Evolutionary conservation across 2,888 invertebrate species (phyloP).

Genomic region (Stenotaenia linearis): DNA sequence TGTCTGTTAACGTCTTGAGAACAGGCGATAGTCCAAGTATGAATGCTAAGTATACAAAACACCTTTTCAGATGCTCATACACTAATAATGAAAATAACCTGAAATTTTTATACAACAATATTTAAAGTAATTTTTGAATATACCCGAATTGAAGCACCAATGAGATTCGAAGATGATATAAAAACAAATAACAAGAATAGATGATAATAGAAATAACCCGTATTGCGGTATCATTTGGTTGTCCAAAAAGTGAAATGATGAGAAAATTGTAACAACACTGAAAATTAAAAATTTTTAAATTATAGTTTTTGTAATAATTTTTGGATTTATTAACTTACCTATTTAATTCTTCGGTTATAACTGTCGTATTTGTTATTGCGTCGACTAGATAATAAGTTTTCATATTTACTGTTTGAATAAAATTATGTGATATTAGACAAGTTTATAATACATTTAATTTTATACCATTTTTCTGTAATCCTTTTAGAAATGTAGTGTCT

Average conservation of each 20-base stretch:
- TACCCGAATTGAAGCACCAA: neutral
- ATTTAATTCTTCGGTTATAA: neutral
- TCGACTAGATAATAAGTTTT: neutral
- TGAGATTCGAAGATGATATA: neutral
- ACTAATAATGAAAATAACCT: too few species aligned
- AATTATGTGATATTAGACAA: neutral
- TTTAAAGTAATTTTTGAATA: neutral
- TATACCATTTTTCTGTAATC: conserved; percentile 69
- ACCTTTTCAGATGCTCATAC: conserved; percentile 64
- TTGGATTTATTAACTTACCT: neutral
- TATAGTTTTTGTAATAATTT: neutral
- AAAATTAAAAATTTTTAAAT: neutral
- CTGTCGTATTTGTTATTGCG: neutral
- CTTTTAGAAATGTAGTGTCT: conserved; percentile 75
- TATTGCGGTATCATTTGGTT: neutral
- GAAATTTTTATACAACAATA: too few species aligned
- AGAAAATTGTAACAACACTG: neutral
- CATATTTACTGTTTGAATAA: neutral
- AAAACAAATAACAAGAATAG: neutral
- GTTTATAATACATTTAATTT: neutral
- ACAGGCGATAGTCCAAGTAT: conserved; percentile 87
- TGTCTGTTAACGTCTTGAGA: conserved; percentile 87
- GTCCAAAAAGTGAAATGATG: neutral
- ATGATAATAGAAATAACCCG: neutral
- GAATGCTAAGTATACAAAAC: conserved; percentile 73